These are phyloP conservation scores for Gryon sp. DNA, from an alignment of 1,140 invertebrate species.

Conservation along the genomic window DNA sequence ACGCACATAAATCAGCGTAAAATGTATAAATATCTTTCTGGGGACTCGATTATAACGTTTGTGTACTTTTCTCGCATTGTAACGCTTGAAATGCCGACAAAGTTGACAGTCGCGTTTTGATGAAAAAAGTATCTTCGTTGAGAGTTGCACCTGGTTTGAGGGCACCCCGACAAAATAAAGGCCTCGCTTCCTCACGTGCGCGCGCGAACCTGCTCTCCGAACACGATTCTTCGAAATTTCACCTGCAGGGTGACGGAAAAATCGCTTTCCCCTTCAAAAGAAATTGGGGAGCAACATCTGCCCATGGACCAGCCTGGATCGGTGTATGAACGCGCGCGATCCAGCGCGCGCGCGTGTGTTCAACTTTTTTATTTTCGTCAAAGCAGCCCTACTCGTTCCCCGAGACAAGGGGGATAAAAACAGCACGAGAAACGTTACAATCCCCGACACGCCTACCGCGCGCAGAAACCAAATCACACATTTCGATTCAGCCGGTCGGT, in stretches of 20 bases:
- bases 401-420: slow-evolving; percentile 9
- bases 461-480: slow-evolving; percentile 48
- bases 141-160: slow-evolving; percentile 63
- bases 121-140: slow-evolving; percentile 61
- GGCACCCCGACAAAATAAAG: slow-evolving; percentile 58
- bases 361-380: slow-evolving; percentile 71
- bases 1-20: slow-evolving; percentile 33
- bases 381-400: slow-evolving; percentile 55
- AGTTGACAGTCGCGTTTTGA: slow-evolving; percentile 62
- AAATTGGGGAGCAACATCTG: slow-evolving; percentile 68
- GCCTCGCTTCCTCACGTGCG: slow-evolving; percentile 54
- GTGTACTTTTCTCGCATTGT: slow-evolving; percentile 51
- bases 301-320: slow-evolving; percentile 65
- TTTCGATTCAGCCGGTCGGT: slow-evolving; percentile 25
- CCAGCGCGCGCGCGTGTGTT: slow-evolving; percentile 61
- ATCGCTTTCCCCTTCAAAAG: slow-evolving; percentile 63
- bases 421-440: slow-evolving; percentile 54
- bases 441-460: slow-evolving; percentile 43
- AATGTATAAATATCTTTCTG: slow-evolving; percentile 7
- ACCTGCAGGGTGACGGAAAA: slow-evolving; percentile 73
- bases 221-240: slow-evolving; percentile 66
- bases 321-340: background rate
- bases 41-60: slow-evolving; percentile 46
- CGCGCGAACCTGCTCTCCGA: slow-evolving; percentile 62
- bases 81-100: slow-evolving; percentile 50